A percentile compares a stretch with the other conserved stretches of the same genome.
Conservation (phyloP, 1,140 invertebrate species). For the Gonatopus flavifemur region DNA sequence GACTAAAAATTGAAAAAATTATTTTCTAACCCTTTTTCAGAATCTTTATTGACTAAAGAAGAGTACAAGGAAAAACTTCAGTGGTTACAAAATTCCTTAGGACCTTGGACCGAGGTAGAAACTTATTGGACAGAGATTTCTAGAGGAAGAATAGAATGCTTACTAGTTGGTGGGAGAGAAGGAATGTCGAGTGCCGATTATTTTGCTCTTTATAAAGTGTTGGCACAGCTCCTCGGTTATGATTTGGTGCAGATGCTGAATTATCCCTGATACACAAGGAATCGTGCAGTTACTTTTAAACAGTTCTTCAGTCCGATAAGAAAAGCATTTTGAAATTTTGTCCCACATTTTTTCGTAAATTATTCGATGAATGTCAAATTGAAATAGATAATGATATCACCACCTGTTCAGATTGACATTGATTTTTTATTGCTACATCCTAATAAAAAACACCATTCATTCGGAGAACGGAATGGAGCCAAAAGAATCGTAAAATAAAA, state of each 20-base stretch:
- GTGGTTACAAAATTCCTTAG: slow-evolving; percentile 11
- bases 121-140: slow-evolving; percentile 16
- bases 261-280: neutral
- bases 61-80: slow-evolving; percentile 7
- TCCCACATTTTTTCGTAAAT: no score
- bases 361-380: no score
- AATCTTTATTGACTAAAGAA: neutral
- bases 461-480: neutral
- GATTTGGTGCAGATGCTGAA: neutral
- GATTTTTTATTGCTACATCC: slow-evolving; percentile 14
- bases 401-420: slow-evolving; percentile 18
- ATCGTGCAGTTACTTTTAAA: neutral
- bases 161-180: neutral
- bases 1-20: no score
- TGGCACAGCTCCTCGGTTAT: neutral
- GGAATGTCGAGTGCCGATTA: neutral
- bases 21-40: no score
- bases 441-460: slow-evolving; percentile 3
- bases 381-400: neutral
- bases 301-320: no score
- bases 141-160: slow-evolving; percentile 12
- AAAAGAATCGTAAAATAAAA: neutral
- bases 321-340: no score
- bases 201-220: neutral
- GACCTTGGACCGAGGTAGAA: slow-evolving; percentile 11